phyloP scores from a whole-genome alignment of 2,797 vertebrate genomes.

The Nannoperca obscura region DNA sequence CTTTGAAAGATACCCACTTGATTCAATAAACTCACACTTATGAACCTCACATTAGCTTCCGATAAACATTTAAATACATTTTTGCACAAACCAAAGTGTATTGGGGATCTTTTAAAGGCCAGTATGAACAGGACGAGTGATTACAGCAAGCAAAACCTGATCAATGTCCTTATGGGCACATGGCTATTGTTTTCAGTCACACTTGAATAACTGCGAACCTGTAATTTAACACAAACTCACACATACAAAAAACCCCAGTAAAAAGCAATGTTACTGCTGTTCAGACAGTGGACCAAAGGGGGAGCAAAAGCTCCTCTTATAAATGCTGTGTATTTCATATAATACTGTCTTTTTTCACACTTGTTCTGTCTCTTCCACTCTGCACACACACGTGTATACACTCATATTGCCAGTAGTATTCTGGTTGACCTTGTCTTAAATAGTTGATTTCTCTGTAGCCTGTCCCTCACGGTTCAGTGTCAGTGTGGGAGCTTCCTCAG shows the following conservation, averaged over 20 bases:
- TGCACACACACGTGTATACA: constrained; percentile 23
- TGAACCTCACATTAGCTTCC: neutral
- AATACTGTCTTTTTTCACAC: neutral
- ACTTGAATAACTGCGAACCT: neutral
- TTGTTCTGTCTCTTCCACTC: constrained; percentile 18
- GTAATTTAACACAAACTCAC: neutral
- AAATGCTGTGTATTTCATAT: neutral
- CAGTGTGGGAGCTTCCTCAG: constrained; percentile 19
- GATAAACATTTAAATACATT: neutral
- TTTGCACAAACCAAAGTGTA: neutral
- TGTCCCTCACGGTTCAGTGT: constrained; percentile 16
- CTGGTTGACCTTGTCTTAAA: constrained; percentile 36
- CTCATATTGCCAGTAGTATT: constrained; percentile 1
- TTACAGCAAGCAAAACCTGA: neutral
- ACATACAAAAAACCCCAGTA: neutral
- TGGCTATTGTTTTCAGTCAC: neutral
- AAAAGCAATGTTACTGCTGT: constrained; percentile 19
- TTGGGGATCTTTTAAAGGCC: neutral
- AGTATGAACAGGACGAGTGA: neutral
- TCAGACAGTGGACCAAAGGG: constrained; percentile 45
- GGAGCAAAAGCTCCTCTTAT: constrained; percentile 43
- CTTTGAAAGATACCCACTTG: neutral
- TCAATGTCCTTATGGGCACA: neutral
- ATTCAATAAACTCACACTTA: neutral
- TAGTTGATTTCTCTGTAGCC: constrained; percentile 14